phyloP scores from a whole-genome alignment of 2,888 invertebrate genomes.

The Rotaria socialis region DNA sequence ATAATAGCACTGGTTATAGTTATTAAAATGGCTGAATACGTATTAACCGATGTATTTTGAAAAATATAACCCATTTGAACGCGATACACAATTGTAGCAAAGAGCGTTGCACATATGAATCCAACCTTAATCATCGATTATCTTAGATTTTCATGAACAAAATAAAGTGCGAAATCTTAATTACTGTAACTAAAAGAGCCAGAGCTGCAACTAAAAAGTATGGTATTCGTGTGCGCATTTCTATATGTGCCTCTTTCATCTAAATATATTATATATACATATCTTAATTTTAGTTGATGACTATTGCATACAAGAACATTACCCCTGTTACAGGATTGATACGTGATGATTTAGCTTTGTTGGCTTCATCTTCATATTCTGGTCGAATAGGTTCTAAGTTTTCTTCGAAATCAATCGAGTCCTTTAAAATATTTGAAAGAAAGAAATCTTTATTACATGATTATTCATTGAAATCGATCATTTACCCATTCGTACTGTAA shows the following conservation, averaged over 20 bases:
- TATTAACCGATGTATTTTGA: slow-evolving; percentile 48
- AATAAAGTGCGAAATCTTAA: slow-evolving; percentile 48
- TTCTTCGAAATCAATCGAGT: slow-evolving; percentile 42
- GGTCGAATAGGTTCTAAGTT: slow-evolving; percentile 39
- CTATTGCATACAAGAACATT: not conserved
- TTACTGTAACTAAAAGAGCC: slow-evolving; percentile 61
- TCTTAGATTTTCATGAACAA: not conserved
- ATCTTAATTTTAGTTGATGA: not conserved
- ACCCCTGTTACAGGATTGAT: slow-evolving; percentile 1
- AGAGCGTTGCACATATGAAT: slow-evolving; percentile 16
- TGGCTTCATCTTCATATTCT: slow-evolving; percentile 30
- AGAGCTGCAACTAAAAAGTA: slow-evolving; percentile 54
- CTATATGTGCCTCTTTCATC: slow-evolving; percentile 53
- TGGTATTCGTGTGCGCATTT: slow-evolving; percentile 51
- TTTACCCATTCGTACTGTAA: slow-evolving; percentile 58
- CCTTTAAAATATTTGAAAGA: slow-evolving; percentile 52
- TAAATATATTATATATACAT: not conserved
- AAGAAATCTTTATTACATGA: slow-evolving; percentile 52
- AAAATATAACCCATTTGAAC: slow-evolving; percentile 7
- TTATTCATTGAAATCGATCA: slow-evolving; percentile 60
- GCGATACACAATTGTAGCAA: slow-evolving; percentile 36
- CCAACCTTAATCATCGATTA: not conserved
- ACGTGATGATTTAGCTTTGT: not conserved
- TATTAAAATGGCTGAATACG: slow-evolving; percentile 62
- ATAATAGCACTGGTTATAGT: slow-evolving; percentile 63